Conservation (phyloP, 2,888 invertebrate species). For the Polylopha cassiicola region DNA sequence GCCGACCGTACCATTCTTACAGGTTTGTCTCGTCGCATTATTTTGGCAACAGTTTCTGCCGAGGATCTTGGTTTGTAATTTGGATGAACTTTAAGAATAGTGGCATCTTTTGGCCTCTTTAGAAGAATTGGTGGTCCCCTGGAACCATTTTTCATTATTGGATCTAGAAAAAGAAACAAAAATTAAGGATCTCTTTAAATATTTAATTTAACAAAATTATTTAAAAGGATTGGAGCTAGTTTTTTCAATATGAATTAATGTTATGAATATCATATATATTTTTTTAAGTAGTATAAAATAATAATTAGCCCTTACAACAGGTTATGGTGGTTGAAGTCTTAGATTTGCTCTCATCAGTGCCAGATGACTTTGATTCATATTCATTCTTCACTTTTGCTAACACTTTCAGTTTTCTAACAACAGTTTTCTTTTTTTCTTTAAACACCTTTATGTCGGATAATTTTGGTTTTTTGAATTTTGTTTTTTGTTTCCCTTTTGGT, state of each 20-base stretch:
- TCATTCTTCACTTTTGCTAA: slow-evolving; percentile 51
- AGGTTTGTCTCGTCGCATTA: slow-evolving; percentile 43
- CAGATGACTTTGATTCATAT: slow-evolving; percentile 30
- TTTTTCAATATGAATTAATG: too few species aligned
- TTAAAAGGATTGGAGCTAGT: too few species aligned
- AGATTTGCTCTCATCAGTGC: slow-evolving; percentile 38
- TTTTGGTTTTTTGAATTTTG: slow-evolving; percentile 63
- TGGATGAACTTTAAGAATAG: slow-evolving; percentile 56
- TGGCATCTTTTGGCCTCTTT: slow-evolving; percentile 67
- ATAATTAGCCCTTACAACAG: slow-evolving; percentile 70
- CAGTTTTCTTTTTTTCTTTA: slow-evolving; percentile 53
- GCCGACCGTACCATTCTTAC: slow-evolving; percentile 46
- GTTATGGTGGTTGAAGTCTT: slow-evolving; percentile 61
- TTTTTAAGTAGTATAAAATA: background rate
- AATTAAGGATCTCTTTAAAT: slow-evolving; percentile 1
- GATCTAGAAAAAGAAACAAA: slow-evolving; percentile 43
- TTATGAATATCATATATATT: too few species aligned
- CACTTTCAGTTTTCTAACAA: slow-evolving; percentile 60
- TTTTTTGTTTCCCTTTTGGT: slow-evolving; percentile 45
- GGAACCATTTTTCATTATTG: slow-evolving; percentile 64
- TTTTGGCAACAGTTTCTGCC: slow-evolving; percentile 29
- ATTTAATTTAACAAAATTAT: background rate
- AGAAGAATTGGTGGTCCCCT: slow-evolving; percentile 64
- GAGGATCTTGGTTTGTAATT: slow-evolving; percentile 42
- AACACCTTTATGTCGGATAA: slow-evolving; percentile 62